Evolutionary conservation across 2,797 vertebrate species (phyloP).

Genomic region (Adrianichthys oophorus): DNA sequence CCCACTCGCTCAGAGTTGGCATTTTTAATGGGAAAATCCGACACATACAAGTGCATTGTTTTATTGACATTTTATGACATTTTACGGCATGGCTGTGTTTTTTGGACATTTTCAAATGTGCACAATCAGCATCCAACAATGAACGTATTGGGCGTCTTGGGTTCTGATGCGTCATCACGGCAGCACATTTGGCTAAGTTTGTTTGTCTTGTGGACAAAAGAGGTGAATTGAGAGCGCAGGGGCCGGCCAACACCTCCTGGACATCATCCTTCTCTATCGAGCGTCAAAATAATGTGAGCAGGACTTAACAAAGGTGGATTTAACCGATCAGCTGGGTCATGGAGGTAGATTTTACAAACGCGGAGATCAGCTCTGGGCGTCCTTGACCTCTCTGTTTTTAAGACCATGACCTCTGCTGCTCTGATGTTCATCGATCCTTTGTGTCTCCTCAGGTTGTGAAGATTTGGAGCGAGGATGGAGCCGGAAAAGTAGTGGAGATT

Average conservation of each 20-base stretch:
- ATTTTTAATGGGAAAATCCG: slow-evolving; percentile 49
- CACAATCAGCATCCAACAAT: slow-evolving; percentile 15
- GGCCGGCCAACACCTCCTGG: slow-evolving; percentile 47
- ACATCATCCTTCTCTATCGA: slow-evolving; percentile 41
- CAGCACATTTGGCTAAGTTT: slow-evolving; percentile 45
- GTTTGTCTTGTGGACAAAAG: slow-evolving; percentile 57
- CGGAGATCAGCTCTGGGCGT: slow-evolving; percentile 12
- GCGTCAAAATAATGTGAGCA: slow-evolving; percentile 44
- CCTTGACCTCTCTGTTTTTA: slow-evolving; percentile 5
- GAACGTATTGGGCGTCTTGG: slow-evolving; percentile 24
- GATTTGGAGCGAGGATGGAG: slow-evolving; percentile 96
- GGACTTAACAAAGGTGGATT: slow-evolving; percentile 45
- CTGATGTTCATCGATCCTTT: neutral
- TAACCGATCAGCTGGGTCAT: slow-evolving; percentile 45
- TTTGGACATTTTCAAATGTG: neutral
- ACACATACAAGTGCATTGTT: slow-evolving; percentile 20
- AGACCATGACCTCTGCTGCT: slow-evolving; percentile 12
- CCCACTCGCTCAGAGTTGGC: slow-evolving; percentile 35
- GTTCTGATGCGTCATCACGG: slow-evolving; percentile 28
- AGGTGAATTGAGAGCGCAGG: slow-evolving; percentile 45
- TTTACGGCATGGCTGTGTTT: neutral
- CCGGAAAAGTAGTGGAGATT: slow-evolving; percentile 95
- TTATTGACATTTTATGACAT: slow-evolving; percentile 17
- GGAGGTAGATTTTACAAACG: slow-evolving; percentile 68
- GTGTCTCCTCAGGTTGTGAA: slow-evolving; percentile 88